These are phyloP conservation scores for Etheostoma cragini DNA, from an alignment of 2,113 vertebrate species.

Conservation along the genomic window DNA sequence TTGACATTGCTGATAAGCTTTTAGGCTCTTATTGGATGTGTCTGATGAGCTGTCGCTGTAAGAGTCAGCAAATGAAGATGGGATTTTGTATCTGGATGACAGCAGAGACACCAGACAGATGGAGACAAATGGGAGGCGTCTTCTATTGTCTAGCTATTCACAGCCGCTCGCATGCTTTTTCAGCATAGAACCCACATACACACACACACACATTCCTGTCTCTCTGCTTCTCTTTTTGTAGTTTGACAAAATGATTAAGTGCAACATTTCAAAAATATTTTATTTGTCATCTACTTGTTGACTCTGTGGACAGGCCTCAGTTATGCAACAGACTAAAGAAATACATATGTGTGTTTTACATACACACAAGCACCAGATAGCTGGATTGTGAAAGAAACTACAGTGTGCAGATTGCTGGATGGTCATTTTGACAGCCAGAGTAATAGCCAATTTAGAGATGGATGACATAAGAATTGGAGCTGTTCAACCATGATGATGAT, in stretches of 20 bases:
- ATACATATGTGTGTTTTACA: conserved; percentile 20
- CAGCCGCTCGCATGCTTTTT: conserved; percentile 3
- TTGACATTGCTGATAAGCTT: conserved; percentile 73
- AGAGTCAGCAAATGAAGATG: conserved; percentile 63
- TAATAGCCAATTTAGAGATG: conserved; percentile 67
- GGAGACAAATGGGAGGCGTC: conserved; percentile 71
- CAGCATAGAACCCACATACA: neutral
- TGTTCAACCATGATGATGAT: conserved; percentile 33
- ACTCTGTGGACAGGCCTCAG: conserved; percentile 3
- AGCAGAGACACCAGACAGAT: conserved; percentile 59
- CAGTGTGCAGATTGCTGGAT: conserved; percentile 48
- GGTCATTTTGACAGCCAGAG: conserved; percentile 64
- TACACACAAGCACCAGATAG: neutral
- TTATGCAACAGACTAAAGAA: conserved; percentile 26
- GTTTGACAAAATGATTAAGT: conserved; percentile 26
- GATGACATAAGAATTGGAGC: conserved; percentile 61
- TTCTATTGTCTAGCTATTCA: conserved; percentile 49
- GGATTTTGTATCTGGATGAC: conserved; percentile 39
- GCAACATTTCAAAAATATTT: neutral
- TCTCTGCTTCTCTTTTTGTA: neutral
- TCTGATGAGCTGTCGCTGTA: conserved; percentile 61
- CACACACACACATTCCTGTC: neutral
- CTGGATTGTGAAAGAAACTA: conserved; percentile 30
- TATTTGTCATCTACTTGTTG: conserved; percentile 26
- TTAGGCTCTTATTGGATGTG: conserved; percentile 61